A percentile compares a stretch with the other conserved stretches of the same genome.
Evolutionary conservation across 2,113 vertebrate genomes (phyloP).

Genomic region (Donacobius atricapilla): DNA sequence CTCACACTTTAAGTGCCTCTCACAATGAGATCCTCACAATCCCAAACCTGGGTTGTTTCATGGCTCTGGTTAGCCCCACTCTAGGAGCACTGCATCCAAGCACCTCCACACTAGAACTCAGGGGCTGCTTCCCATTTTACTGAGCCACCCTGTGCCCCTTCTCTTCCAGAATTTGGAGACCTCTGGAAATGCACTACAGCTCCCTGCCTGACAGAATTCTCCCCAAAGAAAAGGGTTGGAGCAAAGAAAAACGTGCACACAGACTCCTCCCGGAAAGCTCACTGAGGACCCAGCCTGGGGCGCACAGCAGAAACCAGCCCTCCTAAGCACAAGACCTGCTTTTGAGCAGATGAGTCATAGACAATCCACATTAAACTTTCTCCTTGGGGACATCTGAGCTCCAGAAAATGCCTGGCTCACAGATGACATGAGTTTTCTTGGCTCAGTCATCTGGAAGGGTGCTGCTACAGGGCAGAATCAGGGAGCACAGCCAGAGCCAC

Average conservation of each 20-base stretch:
- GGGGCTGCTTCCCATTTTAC: not conserved
- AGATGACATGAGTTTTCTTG: not conserved
- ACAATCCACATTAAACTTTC: not conserved
- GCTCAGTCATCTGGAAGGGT: not conserved
- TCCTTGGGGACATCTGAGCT: not conserved
- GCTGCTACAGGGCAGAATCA: not conserved
- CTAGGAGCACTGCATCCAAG: not conserved
- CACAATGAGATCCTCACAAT: not conserved
- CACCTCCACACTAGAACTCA: not conserved
- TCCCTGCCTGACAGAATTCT: not conserved
- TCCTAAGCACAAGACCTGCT: not conserved
- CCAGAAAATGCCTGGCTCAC: not conserved
- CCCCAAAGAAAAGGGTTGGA: not conserved
- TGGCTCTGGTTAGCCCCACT: not conserved
- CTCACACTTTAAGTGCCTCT: not conserved
- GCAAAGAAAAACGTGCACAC: fast-evolving
- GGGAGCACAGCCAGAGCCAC: not conserved
- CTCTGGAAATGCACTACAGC: not conserved
- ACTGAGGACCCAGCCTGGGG: not conserved
- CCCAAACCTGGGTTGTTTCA: not conserved
- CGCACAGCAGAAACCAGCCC: not conserved
- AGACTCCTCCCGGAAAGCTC: not conserved
- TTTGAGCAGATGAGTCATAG: not conserved
- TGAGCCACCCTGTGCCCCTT: fast-evolving
- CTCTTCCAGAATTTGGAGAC: not conserved